These are phyloP conservation scores for Yponomeuta plumbellus DNA, from an alignment of 2,888 invertebrate genomes.

Conservation along the genomic window DNA sequence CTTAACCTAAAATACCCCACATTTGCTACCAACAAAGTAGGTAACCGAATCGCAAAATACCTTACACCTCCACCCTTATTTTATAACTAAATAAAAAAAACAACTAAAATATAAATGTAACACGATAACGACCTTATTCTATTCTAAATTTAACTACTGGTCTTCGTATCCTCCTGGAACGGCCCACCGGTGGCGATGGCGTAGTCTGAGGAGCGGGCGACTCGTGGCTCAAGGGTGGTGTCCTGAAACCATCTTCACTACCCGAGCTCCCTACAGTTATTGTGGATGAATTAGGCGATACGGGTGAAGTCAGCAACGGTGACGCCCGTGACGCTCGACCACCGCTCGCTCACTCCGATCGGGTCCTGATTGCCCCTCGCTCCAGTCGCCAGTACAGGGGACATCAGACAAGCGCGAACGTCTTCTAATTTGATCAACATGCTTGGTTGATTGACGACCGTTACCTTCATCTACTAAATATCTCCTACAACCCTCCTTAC, in stretches of 20 bases:
- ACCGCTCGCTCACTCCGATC: too few species aligned
- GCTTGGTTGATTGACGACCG: slow-evolving; percentile 5
- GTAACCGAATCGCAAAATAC: too few species aligned
- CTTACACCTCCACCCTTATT: too few species aligned
- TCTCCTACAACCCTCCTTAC: background rate
- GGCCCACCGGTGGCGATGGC: background rate
- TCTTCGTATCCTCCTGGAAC: background rate
- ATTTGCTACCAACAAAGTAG: too few species aligned
- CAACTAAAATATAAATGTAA: too few species aligned
- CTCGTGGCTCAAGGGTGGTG: background rate
- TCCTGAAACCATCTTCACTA: background rate
- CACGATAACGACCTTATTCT: too few species aligned
- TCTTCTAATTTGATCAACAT: slow-evolving; percentile 8
- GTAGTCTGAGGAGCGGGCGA: background rate
- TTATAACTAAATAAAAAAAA: too few species aligned
- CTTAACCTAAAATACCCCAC: too few species aligned
- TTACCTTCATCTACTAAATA: background rate
- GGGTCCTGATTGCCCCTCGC: background rate
- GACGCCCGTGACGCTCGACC: background rate
- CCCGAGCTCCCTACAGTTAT: background rate
- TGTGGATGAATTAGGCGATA: background rate
- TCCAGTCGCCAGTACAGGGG: background rate
- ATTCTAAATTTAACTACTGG: background rate
- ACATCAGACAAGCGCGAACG: background rate
- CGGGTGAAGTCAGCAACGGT: background rate